Base-by-base conservation (phyloP, 2,888 invertebrate species). In the Leptinotarsa peninsularis region DNA sequence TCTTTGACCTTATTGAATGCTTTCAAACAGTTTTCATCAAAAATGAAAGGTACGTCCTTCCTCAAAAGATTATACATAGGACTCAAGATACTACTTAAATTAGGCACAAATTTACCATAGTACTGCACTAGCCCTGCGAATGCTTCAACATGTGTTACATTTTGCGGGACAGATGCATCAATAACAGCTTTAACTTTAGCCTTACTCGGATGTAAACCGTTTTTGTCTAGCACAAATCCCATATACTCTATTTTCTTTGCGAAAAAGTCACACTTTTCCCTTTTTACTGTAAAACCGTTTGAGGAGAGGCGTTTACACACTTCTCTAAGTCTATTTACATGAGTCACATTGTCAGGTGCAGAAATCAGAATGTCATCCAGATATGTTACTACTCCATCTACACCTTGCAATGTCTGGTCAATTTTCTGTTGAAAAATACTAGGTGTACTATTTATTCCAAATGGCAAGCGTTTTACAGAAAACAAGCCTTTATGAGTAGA, bases 361-460 rank as follows among this genome's bases (percentile, higher is more conserved):
- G 77, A 74, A 17, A 82, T 67, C 13, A 84, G 80, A 4, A 86
- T 79, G 63, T 85, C 84, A 17, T 84, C 83, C 1, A 82, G 67
- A 81, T 81, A 83, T 2, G 79, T 77, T 2, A 76, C 77, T 0
- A 83, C 82, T 0, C 82, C 83, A 0, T 82, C 80, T 50, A 84
- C 72, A 1, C 17, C 60, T 23, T 21, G 10, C 78, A 82, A 33
- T 72, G 18, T 43, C n/a, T 69, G 52, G 27, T 79, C 76, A 83
- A 87, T 86, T 0, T 83, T 72, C 74, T 81, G 81, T 81, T 88
- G 85, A 73, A 87, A 87, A 72, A 85, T 84, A 4, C 83, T 83
- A 0, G 85, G 85, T 4, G 83, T 85, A 49, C 80, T 83, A 5
- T 83, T 81, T 18, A 87, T 77, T 1, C 85, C 85, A 69, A 80